Conservation (phyloP, 2,888 invertebrate species). For the Pelosia muscerda region DNA sequence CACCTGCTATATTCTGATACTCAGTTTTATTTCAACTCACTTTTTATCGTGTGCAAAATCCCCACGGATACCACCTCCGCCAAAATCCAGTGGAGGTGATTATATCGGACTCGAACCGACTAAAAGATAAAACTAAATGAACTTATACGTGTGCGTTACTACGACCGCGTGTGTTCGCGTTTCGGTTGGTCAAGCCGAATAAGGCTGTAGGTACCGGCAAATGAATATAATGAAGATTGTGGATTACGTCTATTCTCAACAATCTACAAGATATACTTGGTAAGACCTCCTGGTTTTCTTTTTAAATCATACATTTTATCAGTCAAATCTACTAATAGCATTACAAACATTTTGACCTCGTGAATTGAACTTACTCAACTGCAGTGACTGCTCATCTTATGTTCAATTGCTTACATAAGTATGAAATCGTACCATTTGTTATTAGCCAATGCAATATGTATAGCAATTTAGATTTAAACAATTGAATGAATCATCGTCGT, state of each 20-base stretch:
- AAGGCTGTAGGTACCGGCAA: background rate
- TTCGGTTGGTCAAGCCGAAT: background rate
- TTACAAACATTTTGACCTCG: slow-evolving; percentile 14
- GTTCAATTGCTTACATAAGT: slow-evolving; percentile 39
- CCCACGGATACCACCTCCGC: no score
- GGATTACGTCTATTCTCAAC: background rate
- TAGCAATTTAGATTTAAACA: slow-evolving; percentile 47
- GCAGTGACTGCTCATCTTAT: slow-evolving; percentile 33
- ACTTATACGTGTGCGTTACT: no score
- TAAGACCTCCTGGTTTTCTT: background rate
- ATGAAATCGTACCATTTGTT: slow-evolving; percentile 38
- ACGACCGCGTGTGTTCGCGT: background rate
- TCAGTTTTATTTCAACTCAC: no score
- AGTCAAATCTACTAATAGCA: slow-evolving; percentile 6
- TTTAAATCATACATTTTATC: background rate
- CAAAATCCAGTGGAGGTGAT: no score
- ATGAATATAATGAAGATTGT: background rate
- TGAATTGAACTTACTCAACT: slow-evolving; percentile 24
- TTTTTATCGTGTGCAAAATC: no score
- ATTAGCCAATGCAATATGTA: slow-evolving; percentile 44
- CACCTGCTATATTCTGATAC: no score
- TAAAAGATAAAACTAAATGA: background rate
- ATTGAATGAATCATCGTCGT: slow-evolving; percentile 39
- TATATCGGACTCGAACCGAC: no score
- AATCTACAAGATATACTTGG: background rate